Percentiles rank a stretch among this genome's conserved stretches.
phyloP scores from a whole-genome alignment of 2,888 invertebrate genomes.

The Megalurothrips usitatus region DNA sequence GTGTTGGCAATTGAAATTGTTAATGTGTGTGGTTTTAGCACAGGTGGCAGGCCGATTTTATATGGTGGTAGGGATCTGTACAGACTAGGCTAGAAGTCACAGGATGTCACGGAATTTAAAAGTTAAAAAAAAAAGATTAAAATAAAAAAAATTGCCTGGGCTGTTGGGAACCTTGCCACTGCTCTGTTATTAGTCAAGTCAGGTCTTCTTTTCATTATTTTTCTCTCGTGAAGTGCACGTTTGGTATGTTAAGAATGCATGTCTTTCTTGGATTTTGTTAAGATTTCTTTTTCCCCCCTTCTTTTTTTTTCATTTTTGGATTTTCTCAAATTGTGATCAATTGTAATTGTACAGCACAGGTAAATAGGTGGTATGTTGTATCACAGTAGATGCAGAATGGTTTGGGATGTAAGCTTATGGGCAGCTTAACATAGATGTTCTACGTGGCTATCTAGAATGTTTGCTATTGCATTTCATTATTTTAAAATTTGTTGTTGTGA shows the following conservation, averaged over 20 bases:
- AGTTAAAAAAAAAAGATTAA: not conserved
- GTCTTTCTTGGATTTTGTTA: not conserved
- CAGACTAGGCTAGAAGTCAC: constrained; percentile 22
- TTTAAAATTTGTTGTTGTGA: constrained; percentile 25
- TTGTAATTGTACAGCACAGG: constrained; percentile 26
- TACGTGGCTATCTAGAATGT: constrained; percentile 24
- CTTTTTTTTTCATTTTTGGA: not conserved
- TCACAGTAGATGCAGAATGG: constrained; percentile 19
- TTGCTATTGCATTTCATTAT: constrained; percentile 25
- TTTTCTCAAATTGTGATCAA: constrained; percentile 16
- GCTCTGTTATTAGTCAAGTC: constrained; percentile 22
- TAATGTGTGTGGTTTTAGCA: constrained; percentile 25
- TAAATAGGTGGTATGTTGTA: constrained; percentile 26
- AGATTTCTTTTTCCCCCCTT: not conserved
- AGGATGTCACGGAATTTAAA: constrained; percentile 13
- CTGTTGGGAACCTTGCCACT: constrained; percentile 24
- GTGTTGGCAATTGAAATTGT: constrained; percentile 20
- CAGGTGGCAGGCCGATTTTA: constrained; percentile 16
- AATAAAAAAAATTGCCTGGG: constrained; percentile 19
- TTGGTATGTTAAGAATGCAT: constrained; percentile 3
- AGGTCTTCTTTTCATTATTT: constrained; percentile 14
- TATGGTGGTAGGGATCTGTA: constrained; percentile 24
- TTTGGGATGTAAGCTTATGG: constrained; percentile 23
- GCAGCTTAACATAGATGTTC: constrained; percentile 20
- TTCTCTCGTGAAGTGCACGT: constrained; percentile 15